Evolutionary conservation across 2,888 invertebrate genomes (phyloP).

Genomic region (Mythimna ferrago): DNA sequence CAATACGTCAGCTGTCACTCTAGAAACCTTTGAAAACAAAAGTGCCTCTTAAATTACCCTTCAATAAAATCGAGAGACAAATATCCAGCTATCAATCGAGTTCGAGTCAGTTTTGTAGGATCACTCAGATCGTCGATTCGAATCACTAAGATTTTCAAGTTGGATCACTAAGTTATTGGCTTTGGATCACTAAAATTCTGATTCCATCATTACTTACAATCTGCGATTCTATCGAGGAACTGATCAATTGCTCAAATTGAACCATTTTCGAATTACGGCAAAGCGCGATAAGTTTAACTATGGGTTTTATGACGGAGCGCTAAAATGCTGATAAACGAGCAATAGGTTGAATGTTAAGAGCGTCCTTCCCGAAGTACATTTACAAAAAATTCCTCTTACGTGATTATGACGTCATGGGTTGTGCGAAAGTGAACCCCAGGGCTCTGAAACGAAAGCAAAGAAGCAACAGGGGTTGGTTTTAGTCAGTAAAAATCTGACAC

Average conservation of each 20-base stretch:
- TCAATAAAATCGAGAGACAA: constrained; percentile 41
- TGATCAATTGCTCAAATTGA: constrained; percentile 74
- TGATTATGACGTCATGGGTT: no score
- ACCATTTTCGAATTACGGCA: constrained; percentile 71
- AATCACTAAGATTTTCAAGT: constrained; percentile 36
- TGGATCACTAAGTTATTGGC: constrained; percentile 14
- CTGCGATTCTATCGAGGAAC: constrained; percentile 58
- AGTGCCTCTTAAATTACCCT: constrained; percentile 33
- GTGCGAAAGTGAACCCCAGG: no score
- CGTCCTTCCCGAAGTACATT: no score
- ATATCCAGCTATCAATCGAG: constrained; percentile 38
- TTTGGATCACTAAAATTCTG: constrained; percentile 22
- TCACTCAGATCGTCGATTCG: constrained; percentile 24
- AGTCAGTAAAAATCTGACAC: no score
- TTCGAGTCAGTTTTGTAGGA: constrained; percentile 18
- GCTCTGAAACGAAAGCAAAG: no score
- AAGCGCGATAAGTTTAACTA: constrained; percentile 69
- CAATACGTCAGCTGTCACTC: constrained; percentile 23
- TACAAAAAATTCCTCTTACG: no score
- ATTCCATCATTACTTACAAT: constrained; percentile 36
- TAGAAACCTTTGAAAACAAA: constrained; percentile 36
- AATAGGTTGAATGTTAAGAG: neutral
- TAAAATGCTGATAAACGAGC: constrained; percentile 60
- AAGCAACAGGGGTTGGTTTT: no score
- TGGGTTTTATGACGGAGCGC: constrained; percentile 66